Base-by-base conservation (phyloP, 1,140 invertebrate species). In the Carposina sasakii region DNA sequence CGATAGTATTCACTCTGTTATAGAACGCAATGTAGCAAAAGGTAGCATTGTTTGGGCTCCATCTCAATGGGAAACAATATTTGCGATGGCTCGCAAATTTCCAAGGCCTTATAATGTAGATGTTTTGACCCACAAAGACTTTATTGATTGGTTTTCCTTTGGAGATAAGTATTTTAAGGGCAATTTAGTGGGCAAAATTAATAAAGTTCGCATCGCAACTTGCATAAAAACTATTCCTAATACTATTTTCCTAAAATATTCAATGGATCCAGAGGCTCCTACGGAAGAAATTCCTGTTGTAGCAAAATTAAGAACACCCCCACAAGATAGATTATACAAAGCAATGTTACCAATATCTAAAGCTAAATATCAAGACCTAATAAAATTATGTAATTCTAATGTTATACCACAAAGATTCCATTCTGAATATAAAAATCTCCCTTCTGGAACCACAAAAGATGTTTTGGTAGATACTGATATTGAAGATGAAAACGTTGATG, bases 271-370 rank as follows among this genome's bases (percentile, higher is more conserved):
- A 20, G 34, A 17, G 5, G 17, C 17, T 19, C 2, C 34, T 17
- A 19, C 24, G 24, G 24, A 28, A 28, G 24, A 28, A 28, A 28
- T 58, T 39, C 45, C 70, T 24, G 56, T 57, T 17, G 56, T 54
- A 58, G 41, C 16, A 61, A 58, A 21, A 60, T 39, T n/a, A 49
- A 66, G n/a, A 60, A 53, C 36, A 60, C 57, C 28, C 60, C 60
- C 28, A 63, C 60, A 51, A 54, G 64, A 52, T 67, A 60, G 63
- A 47, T 49, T 46, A 69, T 60, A 15, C 15, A 40, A 30, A 30
- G 40, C 13, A 50, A 23, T 13, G 12, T 19, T 55, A 17, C 47
- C 42, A 8, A 41, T 55, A 34, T 33, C 47, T 10, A 34, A 55
- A 42, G 37, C 28, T 3, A 55, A 55, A 46, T 47, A 55, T 52